Percentiles rank a stretch among this genome's conserved stretches.
Conservation (phyloP, 2,113 vertebrate species). For the Pipa parva region DNA sequence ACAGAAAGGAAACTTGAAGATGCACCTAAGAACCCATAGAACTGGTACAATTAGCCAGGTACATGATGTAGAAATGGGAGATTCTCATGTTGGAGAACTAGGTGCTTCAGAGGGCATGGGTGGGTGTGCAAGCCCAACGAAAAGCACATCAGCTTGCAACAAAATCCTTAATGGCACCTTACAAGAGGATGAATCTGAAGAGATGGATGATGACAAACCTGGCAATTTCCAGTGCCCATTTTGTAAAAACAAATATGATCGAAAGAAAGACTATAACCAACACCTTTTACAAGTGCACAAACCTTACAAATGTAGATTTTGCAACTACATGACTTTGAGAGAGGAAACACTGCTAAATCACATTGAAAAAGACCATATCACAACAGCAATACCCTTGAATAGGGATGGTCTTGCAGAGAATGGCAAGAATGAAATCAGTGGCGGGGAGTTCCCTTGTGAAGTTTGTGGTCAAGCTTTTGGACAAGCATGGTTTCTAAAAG, state of each 20-base stretch:
- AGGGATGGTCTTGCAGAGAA: constrained; percentile 54
- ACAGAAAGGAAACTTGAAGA: constrained; percentile 93
- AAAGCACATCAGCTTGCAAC: constrained; percentile 86
- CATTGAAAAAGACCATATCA: constrained; percentile 85
- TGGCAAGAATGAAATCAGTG: constrained; percentile 58
- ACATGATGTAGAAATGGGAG: constrained; percentile 67
- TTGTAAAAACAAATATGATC: constrained; percentile 70
- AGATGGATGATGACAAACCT: constrained; percentile 16
- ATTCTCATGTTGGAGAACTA: constrained; percentile 64
- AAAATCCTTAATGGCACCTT: constrained; percentile 68
- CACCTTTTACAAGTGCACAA: constrained; percentile 72
- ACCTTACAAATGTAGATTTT: constrained; percentile 80
- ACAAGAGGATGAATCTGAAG: constrained; percentile 62
- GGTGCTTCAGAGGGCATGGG: constrained; percentile 79
- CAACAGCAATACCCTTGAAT: constrained; percentile 69
- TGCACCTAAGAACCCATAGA: constrained; percentile 91
- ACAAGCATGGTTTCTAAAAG: constrained; percentile 91
- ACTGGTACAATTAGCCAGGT: constrained; percentile 80
- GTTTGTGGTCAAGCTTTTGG: constrained; percentile 86
- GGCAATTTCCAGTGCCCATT: constrained; percentile 60
- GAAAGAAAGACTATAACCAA: constrained; percentile 70
- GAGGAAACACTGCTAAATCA: constrained; percentile 86
- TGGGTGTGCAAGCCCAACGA: constrained; percentile 82
- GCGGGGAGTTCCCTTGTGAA: constrained; percentile 80
- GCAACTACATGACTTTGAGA: constrained; percentile 72